These are phyloP conservation scores for Marronus borbonicus DNA, from an alignment of 2,888 invertebrate genomes.

Conservation along the genomic window DNA sequence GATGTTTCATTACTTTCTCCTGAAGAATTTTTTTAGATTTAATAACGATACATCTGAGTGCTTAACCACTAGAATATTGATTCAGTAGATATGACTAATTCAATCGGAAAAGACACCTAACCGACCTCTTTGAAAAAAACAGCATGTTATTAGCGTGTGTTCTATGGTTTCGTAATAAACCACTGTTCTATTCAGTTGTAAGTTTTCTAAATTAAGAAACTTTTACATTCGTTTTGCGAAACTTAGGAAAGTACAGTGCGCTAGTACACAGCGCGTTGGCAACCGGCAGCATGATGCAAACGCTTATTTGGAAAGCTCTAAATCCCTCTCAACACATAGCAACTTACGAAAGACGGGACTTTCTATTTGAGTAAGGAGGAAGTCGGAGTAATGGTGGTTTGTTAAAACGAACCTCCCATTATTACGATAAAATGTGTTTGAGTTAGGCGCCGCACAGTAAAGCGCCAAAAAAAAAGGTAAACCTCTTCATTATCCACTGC, in stretches of 20 bases:
- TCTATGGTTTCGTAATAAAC: neutral
- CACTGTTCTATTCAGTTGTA: neutral
- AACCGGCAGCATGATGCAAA: neutral
- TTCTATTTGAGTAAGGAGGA: conserved; percentile 45
- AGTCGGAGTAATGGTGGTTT: conserved; percentile 26
- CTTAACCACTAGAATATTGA: too few species aligned
- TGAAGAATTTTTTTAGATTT: too few species aligned
- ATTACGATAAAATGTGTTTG: conserved; percentile 41
- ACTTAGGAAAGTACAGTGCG: neutral
- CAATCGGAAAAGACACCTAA: too few species aligned
- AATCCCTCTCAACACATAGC: conserved; percentile 28
- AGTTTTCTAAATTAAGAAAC: conserved; percentile 10
- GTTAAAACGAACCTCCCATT: conserved; percentile 27
- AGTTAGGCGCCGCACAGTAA: conserved; percentile 25
- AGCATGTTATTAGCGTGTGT: too few species aligned
- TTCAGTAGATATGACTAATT: too few species aligned
- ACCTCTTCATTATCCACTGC: neutral
- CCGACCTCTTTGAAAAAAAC: too few species aligned
- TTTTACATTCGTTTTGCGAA: conserved; percentile 4
- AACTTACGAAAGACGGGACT: conserved; percentile 39
- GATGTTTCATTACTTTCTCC: too few species aligned
- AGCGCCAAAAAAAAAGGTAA: conserved; percentile 2
- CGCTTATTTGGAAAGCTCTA: conserved; percentile 30
- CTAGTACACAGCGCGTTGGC: neutral
- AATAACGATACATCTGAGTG: too few species aligned